A percentile compares a stretch with the other conserved stretches of the same genome.
These are phyloP conservation scores for Rutilus rutilus DNA, from an alignment of 2,113 vertebrate genomes.

Conservation along the genomic window DNA sequence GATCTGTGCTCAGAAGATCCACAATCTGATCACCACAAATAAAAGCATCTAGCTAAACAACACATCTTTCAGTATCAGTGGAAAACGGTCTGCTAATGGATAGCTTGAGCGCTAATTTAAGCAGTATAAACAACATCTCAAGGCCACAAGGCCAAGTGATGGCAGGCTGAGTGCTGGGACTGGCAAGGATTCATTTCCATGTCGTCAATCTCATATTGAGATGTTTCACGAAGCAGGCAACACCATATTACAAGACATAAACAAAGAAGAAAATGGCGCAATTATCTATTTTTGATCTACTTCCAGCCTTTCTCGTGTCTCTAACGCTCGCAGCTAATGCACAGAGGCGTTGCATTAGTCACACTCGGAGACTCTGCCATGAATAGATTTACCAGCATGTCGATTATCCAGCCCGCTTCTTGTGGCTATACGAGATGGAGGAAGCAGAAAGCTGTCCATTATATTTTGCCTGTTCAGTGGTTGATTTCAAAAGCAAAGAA, in stretches of 20 bases:
- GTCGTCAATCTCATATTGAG: not conserved
- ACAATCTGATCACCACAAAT: conserved; percentile 13
- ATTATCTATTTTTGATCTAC: not conserved
- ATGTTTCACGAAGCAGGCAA: not conserved
- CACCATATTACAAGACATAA: not conserved
- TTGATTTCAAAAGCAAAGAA: not conserved
- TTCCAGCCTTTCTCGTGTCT: not conserved
- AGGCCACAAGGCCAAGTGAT: not conserved
- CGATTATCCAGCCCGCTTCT: not conserved
- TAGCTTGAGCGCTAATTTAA: conserved; percentile 1
- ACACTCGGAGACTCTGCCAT: not conserved
- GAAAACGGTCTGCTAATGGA: not conserved
- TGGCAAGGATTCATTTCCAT: not conserved
- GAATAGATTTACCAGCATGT: conserved; percentile 29
- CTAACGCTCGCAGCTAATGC: conserved; percentile 1
- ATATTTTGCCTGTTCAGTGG: not conserved
- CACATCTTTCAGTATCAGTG: conserved; percentile 1
- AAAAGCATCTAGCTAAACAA: not conserved
- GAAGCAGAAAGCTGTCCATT: not conserved
- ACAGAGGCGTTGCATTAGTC: not conserved
- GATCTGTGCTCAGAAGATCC: not conserved
- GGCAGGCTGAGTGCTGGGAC: not conserved
- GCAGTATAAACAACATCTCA: conserved; percentile 20
- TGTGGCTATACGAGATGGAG: not conserved
- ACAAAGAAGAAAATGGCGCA: not conserved